A percentile compares a stretch with the other conserved stretches of the same genome.
These are phyloP conservation scores for Cynocephalus volans DNA, from an alignment of 2,113 vertebrate species.

Conservation along the genomic window DNA sequence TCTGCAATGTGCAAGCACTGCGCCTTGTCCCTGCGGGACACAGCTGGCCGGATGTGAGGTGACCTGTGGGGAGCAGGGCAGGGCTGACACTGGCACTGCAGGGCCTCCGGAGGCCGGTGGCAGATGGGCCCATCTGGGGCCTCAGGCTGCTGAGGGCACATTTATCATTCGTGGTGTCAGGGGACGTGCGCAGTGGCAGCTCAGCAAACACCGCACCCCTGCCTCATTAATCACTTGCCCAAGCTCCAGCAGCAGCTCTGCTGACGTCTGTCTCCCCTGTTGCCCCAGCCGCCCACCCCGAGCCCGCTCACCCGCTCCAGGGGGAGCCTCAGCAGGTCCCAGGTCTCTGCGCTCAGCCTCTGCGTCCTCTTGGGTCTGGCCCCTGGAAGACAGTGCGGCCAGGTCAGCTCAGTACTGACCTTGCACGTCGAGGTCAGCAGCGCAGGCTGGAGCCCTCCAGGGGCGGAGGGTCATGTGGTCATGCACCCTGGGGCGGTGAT, in stretches of 20 bases:
- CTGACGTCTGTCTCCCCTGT: fast-evolving
- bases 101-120: neutral
- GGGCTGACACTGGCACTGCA: neutral
- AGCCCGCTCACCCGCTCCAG: slow-evolving; percentile 92
- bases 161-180: neutral
- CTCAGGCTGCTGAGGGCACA: neutral
- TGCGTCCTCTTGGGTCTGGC: slow-evolving; percentile 96
- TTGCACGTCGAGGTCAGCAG: neutral
- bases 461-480: too few relatives aligned
- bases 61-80: neutral
- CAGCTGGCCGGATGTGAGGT: fast-evolving
- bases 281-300: fast-evolving
- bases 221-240: neutral
- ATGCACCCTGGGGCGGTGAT: neutral
- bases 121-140: neutral
- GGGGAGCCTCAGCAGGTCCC: slow-evolving; percentile 94
- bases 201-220: fast-evolving
- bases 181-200: neutral
- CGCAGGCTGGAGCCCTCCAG: too few relatives aligned
- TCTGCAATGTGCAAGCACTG: fast-evolving
- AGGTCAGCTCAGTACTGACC: fast-evolving
- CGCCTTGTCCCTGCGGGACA: fast-evolving
- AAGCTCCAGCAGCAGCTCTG: fast-evolving
- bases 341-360: slow-evolving; percentile 94
- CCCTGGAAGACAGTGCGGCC: slow-evolving; percentile 88